Percentiles rank a stretch among this genome's conserved stretches.
Conservation (phyloP, 2,113 vertebrate species). For the Sinosuthora webbiana region DNA sequence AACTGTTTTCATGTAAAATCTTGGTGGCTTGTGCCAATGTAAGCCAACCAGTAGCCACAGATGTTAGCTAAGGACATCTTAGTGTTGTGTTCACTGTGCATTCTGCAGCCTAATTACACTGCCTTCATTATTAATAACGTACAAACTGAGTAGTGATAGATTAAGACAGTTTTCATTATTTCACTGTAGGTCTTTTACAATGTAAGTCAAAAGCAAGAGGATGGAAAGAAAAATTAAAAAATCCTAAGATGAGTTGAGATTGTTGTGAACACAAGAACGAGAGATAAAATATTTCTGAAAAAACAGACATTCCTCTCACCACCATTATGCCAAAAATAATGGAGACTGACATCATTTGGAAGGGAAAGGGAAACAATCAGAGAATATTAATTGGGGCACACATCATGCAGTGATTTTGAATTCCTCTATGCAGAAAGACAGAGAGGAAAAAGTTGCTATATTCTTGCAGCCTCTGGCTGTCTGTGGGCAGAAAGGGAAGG, state of each 20-base stretch:
- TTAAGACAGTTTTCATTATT: constrained; percentile 34
- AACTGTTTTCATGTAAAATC: constrained; percentile 1
- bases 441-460: not conserved
- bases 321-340: constrained; percentile 5
- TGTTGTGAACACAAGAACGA: not conserved
- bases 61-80: constrained; percentile 51
- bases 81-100: constrained; percentile 12
- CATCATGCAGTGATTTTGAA: not conserved
- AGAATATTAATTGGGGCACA: constrained; percentile 43
- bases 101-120: constrained; percentile 54
- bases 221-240: not conserved
- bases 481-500: not conserved
- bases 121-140: constrained; percentile 44
- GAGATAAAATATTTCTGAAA: not conserved
- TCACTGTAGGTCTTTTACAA: not conserved
- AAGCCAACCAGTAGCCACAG: constrained; percentile 28
- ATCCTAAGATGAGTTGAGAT: not conserved
- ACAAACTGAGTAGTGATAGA: constrained; percentile 3
- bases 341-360: constrained; percentile 44
- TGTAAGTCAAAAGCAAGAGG: not conserved
- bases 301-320: not conserved
- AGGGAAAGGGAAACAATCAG: constrained; percentile 24
- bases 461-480: not conserved
- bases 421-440: not conserved
- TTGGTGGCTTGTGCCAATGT: constrained; percentile 17